Percentiles rank a stretch among this genome's conserved stretches.
phyloP scores from a whole-genome alignment of 1,140 invertebrate species.

The Drosophila mayri region DNA sequence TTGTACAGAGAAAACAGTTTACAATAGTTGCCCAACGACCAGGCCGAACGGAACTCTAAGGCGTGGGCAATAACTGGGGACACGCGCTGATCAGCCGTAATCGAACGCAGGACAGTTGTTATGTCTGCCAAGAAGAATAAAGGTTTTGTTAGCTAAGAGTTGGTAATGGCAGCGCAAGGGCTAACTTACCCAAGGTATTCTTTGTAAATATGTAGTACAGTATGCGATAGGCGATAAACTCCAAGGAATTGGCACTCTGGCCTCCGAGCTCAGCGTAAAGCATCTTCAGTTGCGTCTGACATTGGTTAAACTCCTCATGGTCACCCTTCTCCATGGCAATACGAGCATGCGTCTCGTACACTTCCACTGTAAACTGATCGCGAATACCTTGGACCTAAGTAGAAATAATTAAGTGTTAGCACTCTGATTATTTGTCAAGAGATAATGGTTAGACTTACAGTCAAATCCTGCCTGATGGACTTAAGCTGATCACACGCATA shows the following conservation, averaged over 20 bases:
- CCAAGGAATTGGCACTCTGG: slow-evolving; percentile 89
- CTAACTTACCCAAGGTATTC: slow-evolving; percentile 94
- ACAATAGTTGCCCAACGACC: slow-evolving; percentile 96
- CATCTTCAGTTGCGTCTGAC: slow-evolving; percentile 98
- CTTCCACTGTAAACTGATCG: slow-evolving; percentile 96
- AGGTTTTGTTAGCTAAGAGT: slow-evolving; percentile 2
- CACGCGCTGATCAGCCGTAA: slow-evolving; percentile 91
- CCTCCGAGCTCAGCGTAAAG: slow-evolving; percentile 92
- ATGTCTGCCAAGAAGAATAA: slow-evolving; percentile 90
- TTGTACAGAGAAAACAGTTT: slow-evolving; percentile 96
- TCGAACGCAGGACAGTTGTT: slow-evolving; percentile 93
- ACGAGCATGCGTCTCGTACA: slow-evolving; percentile 99
- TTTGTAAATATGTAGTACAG: slow-evolving; percentile 99
- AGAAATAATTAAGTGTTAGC: not conserved
- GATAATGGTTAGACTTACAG: slow-evolving; percentile 87
- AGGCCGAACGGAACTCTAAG: slow-evolving; percentile 94
- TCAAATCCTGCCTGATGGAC: slow-evolving; percentile 99
- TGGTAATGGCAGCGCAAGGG: not conserved
- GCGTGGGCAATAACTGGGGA: slow-evolving; percentile 95
- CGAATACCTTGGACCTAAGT: slow-evolving; percentile 96
- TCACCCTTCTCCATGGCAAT: slow-evolving; percentile 99
- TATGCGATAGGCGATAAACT: slow-evolving; percentile 98
- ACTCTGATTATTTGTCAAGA: not conserved
- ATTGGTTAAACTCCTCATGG: slow-evolving; percentile 99
- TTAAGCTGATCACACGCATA: slow-evolving; percentile 99